Percentiles rank a stretch among this genome's conserved stretches.
These are phyloP conservation scores for Betta splendens DNA, from an alignment of 2,797 vertebrate species.

Conservation along the genomic window DNA sequence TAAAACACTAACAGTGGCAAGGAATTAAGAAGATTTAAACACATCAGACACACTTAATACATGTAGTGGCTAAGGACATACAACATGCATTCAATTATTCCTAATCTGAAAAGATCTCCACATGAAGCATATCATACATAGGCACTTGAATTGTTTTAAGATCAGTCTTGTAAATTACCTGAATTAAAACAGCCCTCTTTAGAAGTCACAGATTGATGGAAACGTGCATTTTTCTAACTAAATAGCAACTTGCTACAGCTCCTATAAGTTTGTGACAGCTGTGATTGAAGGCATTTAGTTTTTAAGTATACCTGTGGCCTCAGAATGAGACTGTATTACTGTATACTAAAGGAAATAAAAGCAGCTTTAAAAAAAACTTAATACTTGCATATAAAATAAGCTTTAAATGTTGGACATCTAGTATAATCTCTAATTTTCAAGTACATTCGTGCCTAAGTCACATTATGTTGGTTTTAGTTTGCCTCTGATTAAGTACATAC, in stretches of 20 bases:
- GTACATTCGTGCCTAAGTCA: constrained; percentile 56
- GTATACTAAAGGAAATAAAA: background rate
- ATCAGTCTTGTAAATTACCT: constrained; percentile 11
- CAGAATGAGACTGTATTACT: too few relatives aligned
- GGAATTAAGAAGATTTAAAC: constrained; percentile 4
- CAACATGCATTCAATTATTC: constrained; percentile 46
- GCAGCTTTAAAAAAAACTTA: background rate
- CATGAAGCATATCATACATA: constrained; percentile 40
- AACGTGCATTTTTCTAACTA: constrained; percentile 33
- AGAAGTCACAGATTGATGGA: constrained; percentile 14
- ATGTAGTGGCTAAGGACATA: constrained; percentile 25
- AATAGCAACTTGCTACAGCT: background rate
- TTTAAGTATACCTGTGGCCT: constrained; percentile 7
- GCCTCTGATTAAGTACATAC: constrained; percentile 28
- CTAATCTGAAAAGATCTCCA: constrained; percentile 51
- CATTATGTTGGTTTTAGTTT: constrained; percentile 54
- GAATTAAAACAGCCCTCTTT: constrained; percentile 34
- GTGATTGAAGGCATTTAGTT: constrained; percentile 55
- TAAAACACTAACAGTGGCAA: background rate
- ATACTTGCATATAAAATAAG: constrained; percentile 34
- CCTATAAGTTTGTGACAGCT: constrained; percentile 2
- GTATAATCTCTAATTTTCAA: constrained; percentile 52
- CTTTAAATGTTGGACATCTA: constrained; percentile 31
- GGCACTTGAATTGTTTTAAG: constrained; percentile 64
- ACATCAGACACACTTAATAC: constrained; percentile 11